Base-by-base conservation (phyloP, 2,113 vertebrate species). In the Thunnus maccoyii region DNA sequence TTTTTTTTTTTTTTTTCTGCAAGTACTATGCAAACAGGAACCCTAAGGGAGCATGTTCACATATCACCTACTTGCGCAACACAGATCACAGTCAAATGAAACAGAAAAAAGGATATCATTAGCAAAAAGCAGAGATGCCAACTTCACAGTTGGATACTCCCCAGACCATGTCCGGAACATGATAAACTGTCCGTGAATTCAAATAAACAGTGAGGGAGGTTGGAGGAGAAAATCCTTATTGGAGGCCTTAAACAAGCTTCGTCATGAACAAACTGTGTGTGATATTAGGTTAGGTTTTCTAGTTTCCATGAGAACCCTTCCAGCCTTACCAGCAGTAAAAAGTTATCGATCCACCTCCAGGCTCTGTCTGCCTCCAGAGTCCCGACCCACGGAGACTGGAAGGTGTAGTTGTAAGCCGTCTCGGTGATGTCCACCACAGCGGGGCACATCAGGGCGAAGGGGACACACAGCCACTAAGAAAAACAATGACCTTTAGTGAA, bases 281-380 rank as follows among this genome's bases (percentile, higher is more conserved):
- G 36, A 7, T 6, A 36, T 36, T 7, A 36, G 32, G 7, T 36
- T 41, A 8, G 36, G 36, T 1, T 41, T 41, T 41, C 36, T 41
- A 41, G 36, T 41, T 41, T 41, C 36, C 32, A 36, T 36, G 14
- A 51, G 48, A 48, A 54, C 2, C 18, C 16, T 14, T 56, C 15
- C 47, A 6, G 32, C 18, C 86, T 87, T 62, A 93, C 93, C 89
- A 94, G 77, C 4, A 91, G 61, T 2, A 93, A 74, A 58, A 93
- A 90, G 77, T 94, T 89, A 65, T 94, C 93, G 16, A 94, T 91
- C 91, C 91, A 94, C 47, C 13, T 73, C 86, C 91, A 91, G 48
- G 65, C 87, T n/a, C 87, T 22, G 72, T 83, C 80, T 1, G 86
- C 32, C 64, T 86, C 86, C 76, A 94, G 68, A 3, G 46, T 63